A percentile compares a stretch with the other conserved stretches of the same genome.
These are phyloP conservation scores for Sinella curviseta DNA, from an alignment of 1,140 invertebrate genomes.

Conservation along the genomic window DNA sequence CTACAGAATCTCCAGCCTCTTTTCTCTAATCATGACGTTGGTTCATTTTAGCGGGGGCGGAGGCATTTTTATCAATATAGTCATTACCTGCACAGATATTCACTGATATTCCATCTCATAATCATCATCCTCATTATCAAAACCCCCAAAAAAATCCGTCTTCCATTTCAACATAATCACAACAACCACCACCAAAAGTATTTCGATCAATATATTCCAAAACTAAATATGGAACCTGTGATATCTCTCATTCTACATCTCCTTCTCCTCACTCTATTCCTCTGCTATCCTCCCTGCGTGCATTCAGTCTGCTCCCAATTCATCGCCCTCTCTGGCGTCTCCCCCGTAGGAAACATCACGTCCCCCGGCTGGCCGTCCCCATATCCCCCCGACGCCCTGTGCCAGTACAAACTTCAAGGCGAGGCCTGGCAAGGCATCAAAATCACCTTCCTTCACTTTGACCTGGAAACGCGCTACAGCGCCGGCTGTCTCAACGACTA, in stretches of 20 bases:
- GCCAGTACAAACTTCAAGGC: slow-evolving; percentile 52
- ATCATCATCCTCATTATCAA: no score
- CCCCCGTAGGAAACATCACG: slow-evolving; percentile 53
- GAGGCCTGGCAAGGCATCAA: slow-evolving; percentile 49
- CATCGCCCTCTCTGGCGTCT: slow-evolving; percentile 38
- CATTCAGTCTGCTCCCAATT: slow-evolving; percentile 44
- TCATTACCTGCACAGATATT: no score
- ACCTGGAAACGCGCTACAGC: slow-evolving; percentile 49
- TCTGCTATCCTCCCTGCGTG: not conserved
- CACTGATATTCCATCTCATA: no score
- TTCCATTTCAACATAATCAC: no score
- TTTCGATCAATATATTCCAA: no score
- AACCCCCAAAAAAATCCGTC: no score
- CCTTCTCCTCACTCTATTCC: not conserved
- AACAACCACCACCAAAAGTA: no score
- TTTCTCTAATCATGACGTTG: no score
- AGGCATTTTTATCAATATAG: no score
- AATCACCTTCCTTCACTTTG: slow-evolving; percentile 49
- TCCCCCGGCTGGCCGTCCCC: slow-evolving; percentile 57
- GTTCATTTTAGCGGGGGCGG: no score
- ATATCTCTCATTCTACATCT: not conserved
- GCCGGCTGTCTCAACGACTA: slow-evolving; percentile 40
- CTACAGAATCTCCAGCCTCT: no score
- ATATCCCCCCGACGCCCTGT: slow-evolving; percentile 55
- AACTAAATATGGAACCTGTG: not conserved